Evolutionary conservation across 2,113 vertebrate genomes (phyloP), one percentile per base, ranked within the genome.

Genomic region (Sander vitreus): DNA sequence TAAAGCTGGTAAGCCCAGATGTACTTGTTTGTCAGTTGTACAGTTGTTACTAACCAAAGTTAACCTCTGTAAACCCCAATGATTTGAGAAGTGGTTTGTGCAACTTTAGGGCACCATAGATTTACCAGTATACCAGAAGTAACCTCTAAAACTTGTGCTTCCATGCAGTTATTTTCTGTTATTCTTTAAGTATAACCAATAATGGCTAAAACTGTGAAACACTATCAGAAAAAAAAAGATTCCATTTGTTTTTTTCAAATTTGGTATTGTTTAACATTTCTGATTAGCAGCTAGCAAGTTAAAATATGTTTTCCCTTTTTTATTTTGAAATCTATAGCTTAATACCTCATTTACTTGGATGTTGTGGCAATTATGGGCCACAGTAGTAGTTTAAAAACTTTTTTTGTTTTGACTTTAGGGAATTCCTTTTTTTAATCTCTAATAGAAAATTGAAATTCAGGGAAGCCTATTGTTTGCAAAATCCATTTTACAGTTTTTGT

Each of bases 1-100:
- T 84, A 96, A 96, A 93, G 98, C 98, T 73, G 98, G 98, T 97
- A 86, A 95, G 96, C 75, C 14, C 16, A 18, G 4, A 12, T 57
- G 2, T 18, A 16, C n/a, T 66, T n/a, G 62, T 23, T 11, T 27
- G 7, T 54, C 11, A n/a, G 6, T 53, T 19, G 18, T 21, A 18
- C 27, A 13, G 39, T 33, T 53, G 11, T 27, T 53, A 7, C 4
- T 43, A 30, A 21, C 30, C 59, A 3, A 47, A 60, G 3, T 18
- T 33, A 5, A 19, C 18, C 27, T 10, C 15, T 18, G n/a, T 25
- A 25, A 48, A 23, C 14, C 50, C 1, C 4, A 6, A 3, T 30
- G 11, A 53, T 21, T 5, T n/a, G 30, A 55, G 23, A 64, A 43
- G 10, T 11, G 39, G 47, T 16, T n/a, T 19, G 5, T 19, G 15